Percentiles rank a stretch among this genome's conserved stretches.
Conservation (phyloP, 1,140 invertebrate genomes). For the Diploscapter pachys region DNA sequence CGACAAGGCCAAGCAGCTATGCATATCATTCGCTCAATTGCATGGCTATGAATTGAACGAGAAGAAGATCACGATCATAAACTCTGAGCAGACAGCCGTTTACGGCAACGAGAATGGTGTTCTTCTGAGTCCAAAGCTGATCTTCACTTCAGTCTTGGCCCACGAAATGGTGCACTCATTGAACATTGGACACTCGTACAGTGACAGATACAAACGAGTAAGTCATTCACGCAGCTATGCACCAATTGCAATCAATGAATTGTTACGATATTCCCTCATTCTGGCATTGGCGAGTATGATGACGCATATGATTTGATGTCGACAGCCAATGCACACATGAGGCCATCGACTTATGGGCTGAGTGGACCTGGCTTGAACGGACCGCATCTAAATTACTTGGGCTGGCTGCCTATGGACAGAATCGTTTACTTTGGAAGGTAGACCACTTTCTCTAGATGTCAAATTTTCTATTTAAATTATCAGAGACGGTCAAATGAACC, state of each 20-base stretch:
- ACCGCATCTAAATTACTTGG: slow-evolving; percentile 53
- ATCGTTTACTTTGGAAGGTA: slow-evolving; percentile 51
- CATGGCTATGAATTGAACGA: slow-evolving; percentile 43
- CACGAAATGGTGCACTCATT: slow-evolving; percentile 58
- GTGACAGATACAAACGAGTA: slow-evolving; percentile 53
- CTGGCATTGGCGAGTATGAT: slow-evolving; percentile 52
- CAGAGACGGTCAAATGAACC: slow-evolving; percentile 50
- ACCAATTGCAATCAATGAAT: slow-evolving; percentile 14
- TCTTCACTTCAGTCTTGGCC: slow-evolving; percentile 52
- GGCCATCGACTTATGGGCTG: slow-evolving; percentile 51
- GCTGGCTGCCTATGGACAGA: slow-evolving; percentile 56
- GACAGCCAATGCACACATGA: slow-evolving; percentile 58
- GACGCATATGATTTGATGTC: slow-evolving; percentile 57
- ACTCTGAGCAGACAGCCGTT: slow-evolving; percentile 53
- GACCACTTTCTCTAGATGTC: background rate
- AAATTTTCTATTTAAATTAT: background rate
- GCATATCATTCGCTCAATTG: slow-evolving; percentile 33
- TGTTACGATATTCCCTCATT: slow-evolving; percentile 56
- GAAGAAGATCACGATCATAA: slow-evolving; percentile 53
- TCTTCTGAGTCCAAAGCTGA: slow-evolving; percentile 51
- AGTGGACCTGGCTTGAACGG: slow-evolving; percentile 53
- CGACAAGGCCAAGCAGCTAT: slow-evolving; percentile 38
- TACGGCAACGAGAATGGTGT: slow-evolving; percentile 52
- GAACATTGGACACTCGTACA: slow-evolving; percentile 58
- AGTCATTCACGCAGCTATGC: slow-evolving; percentile 14